phyloP scores from a whole-genome alignment of 2,888 invertebrate species.

The Agrochola lychnidis region DNA sequence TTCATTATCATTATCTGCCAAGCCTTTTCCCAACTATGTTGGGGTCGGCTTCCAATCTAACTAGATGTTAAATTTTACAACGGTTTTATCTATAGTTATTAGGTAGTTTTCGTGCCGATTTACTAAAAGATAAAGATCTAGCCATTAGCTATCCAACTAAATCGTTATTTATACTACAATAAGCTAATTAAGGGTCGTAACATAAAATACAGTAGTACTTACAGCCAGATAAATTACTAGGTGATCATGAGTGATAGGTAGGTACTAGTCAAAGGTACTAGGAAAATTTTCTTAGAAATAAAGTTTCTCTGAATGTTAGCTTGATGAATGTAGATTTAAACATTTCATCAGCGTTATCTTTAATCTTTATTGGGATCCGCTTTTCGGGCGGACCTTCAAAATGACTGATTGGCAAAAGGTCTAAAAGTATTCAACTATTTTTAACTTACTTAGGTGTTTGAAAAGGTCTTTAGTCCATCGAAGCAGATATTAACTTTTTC shows the following conservation, averaged over 20 bases:
- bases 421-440: constrained; percentile 30
- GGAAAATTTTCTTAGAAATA: constrained; percentile 11
- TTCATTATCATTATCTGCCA: too few species aligned
- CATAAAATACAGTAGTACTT: constrained; percentile 29
- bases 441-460: constrained; percentile 40
- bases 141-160: constrained; percentile 2
- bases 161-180: constrained; percentile 42
- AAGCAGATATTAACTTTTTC: constrained; percentile 37
- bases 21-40: neutral
- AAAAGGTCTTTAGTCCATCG: constrained; percentile 17
- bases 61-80: neutral
- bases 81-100: neutral
- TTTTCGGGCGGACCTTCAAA: constrained; percentile 24
- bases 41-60: neutral
- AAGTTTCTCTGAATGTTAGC: constrained; percentile 2
- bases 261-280: constrained; percentile 11
- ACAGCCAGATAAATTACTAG: constrained; percentile 36
- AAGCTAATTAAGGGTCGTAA: constrained; percentile 29
- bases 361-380: constrained; percentile 40
- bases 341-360: constrained; percentile 49
- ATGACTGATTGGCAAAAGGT: constrained; percentile 49
- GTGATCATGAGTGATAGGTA: constrained; percentile 37
- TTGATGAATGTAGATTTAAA: constrained; percentile 48
- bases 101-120: neutral
- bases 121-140: constrained; percentile 6